phyloP scores from a whole-genome alignment of 2,888 invertebrate genomes.

The Tromatobia lineatoria region DNA sequence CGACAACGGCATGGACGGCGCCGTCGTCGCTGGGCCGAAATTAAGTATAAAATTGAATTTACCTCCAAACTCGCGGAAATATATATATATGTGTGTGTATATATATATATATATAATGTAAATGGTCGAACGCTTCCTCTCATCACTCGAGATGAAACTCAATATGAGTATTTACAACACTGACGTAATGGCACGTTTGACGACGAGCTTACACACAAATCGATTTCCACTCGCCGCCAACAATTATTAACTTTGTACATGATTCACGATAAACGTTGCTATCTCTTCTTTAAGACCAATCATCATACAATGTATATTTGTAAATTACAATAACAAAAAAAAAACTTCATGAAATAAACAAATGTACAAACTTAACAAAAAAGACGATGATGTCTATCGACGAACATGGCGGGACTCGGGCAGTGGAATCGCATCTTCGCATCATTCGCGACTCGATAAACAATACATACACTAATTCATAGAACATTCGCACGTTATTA shows the following conservation, averaged over 20 bases:
- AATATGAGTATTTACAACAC: conserved; percentile 79
- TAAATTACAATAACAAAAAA: conserved; percentile 47
- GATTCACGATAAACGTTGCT: conserved; percentile 66
- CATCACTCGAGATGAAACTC: conserved; percentile 61
- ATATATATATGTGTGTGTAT: conserved; percentile 20
- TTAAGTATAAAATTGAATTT: conserved; percentile 52
- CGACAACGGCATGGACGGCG: conserved; percentile 73
- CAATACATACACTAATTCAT: background rate
- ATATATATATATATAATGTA: conserved; percentile 11
- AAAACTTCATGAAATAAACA: conserved; percentile 65
- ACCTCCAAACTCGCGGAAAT: conserved; percentile 39
- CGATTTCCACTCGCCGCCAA: conserved; percentile 69
- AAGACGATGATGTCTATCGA: conserved; percentile 43
- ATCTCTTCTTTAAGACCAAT: conserved; percentile 24
- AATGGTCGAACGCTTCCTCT: conserved; percentile 46
- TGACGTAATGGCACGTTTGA: conserved; percentile 83
- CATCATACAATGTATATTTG: conserved; percentile 58
- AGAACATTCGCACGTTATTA: conserved; percentile 33
- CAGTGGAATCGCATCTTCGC: conserved; percentile 59
- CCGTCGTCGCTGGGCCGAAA: conserved; percentile 71
- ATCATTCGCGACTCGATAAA: conserved; percentile 40
- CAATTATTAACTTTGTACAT: conserved; percentile 82
- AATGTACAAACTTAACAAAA: conserved; percentile 80
- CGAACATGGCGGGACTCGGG: conserved; percentile 40
- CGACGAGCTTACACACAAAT: conserved; percentile 65